Base-by-base conservation (phyloP, 2,888 invertebrate species). In the Spodoptera picta region DNA sequence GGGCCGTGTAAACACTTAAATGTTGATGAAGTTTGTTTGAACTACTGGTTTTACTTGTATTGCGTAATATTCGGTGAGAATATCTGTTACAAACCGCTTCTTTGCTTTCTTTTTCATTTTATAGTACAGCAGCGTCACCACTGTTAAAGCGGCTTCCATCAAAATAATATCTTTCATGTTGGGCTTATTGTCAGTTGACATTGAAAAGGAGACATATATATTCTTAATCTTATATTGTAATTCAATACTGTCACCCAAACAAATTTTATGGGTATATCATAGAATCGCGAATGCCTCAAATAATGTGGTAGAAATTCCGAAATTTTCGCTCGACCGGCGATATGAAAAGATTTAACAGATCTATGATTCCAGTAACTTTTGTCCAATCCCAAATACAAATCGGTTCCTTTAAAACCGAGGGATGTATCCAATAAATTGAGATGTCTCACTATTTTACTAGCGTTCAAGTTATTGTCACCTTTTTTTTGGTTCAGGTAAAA, bases 401-500 rank as follows among this genome's bases (percentile, higher is more conserved):
- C 72, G 84, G 82, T 82, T 74, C 73, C 75, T 81, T 80, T 77
- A 73, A 78, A 75, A 66, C 60, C 74, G 76, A 69, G 73, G 76
- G 80, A 64, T 79, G 79, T 72, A 87, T 83, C 86, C 84, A 87
- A 90, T 92, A 93, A 92, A 94, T 93, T 92, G 91, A 94, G 92
- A 92, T 86, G 88, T 94, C 90, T 85, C 84, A 87, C 87, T 85
- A 90, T 85, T 89, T 90, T 87, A 90, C 88, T 87, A 84, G 84
- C 87, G 88, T 88, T 83, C 83, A 80, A 79, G 82, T 88, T 88
- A 90, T 90, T 92, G 91, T 91, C 89, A 89, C 87, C 85, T 91
- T 93, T 94, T 92, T 92, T 92, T 70, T 59, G 50, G 61, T 82
- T 79, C 93, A 93, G 93, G 93, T 93, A 93, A 87, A 87, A 82